These are phyloP conservation scores for Prunella himalayana DNA, from an alignment of 2,113 vertebrate genomes.

Conservation along the genomic window DNA sequence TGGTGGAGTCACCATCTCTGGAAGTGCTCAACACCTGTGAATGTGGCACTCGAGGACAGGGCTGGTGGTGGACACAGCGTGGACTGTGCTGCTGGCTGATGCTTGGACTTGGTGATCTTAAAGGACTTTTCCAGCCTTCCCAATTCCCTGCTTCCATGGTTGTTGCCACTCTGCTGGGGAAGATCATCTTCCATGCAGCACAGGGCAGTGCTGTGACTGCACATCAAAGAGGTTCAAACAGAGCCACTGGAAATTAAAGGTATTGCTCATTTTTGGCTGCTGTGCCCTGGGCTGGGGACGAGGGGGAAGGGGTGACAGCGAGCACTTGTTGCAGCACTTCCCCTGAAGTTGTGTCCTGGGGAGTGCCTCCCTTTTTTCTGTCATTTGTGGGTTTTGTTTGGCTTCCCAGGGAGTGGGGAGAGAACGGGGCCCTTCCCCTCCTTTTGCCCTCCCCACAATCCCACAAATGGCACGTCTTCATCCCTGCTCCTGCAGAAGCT, in stretches of 20 bases:
- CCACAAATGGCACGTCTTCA: rapidly evolving
- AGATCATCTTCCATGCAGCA: not conserved
- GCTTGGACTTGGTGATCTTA: rapidly evolving
- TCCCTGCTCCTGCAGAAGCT: not conserved
- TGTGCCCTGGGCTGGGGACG: not conserved
- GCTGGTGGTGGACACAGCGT: not conserved
- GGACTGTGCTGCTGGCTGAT: rapidly evolving
- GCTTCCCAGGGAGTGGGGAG: not conserved
- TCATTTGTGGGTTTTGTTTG: rapidly evolving
- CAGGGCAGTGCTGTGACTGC: rapidly evolving
- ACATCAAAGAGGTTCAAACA: rapidly evolving
- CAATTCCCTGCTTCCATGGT: rapidly evolving
- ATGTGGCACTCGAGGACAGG: rapidly evolving
- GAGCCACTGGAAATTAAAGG: rapidly evolving
- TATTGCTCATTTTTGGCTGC: rapidly evolving
- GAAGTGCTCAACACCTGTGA: rapidly evolving
- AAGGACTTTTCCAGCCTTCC: not conserved
- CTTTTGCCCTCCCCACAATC: rapidly evolving
- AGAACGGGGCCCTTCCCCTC: rapidly evolving
- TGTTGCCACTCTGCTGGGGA: not conserved
- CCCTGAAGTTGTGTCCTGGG: not conserved
- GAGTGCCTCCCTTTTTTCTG: not conserved
- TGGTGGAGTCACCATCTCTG: not conserved
- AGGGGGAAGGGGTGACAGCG: rapidly evolving
- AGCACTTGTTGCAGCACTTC: not conserved